Conservation (phyloP, 1,140 invertebrate species). For the Vanessa atalanta region DNA sequence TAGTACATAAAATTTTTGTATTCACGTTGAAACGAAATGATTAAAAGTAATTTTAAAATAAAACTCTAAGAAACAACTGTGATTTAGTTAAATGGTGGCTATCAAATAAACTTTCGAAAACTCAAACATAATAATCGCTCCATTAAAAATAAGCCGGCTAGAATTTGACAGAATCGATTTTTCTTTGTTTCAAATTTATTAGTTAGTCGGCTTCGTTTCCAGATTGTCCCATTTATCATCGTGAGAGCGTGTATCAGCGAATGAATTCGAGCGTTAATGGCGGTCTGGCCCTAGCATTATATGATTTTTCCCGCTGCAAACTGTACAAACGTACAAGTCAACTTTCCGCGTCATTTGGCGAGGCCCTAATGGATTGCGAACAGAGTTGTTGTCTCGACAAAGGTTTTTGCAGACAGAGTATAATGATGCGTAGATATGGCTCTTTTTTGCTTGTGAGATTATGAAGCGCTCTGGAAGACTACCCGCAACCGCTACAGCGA, state of each 20-base stretch:
- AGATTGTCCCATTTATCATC: slow-evolving; percentile 57
- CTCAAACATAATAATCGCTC: not conserved
- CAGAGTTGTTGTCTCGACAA: slow-evolving; percentile 67
- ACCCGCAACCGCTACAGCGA: slow-evolving; percentile 30
- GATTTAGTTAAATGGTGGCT: not conserved
- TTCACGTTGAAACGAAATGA: too few relatives aligned
- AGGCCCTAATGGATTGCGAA: slow-evolving; percentile 72
- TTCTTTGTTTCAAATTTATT: slow-evolving; percentile 47
- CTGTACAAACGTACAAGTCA: slow-evolving; percentile 59
- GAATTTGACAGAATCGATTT: slow-evolving; percentile 16
- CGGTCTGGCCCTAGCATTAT: slow-evolving; percentile 44
- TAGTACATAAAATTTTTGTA: not conserved
- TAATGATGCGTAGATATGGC: slow-evolving; percentile 64
- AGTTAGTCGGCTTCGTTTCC: slow-evolving; percentile 47
- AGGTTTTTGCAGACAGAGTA: slow-evolving; percentile 62
- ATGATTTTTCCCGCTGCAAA: slow-evolving; percentile 52
- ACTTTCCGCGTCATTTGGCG: slow-evolving; percentile 75
- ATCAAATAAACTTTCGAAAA: slow-evolving; percentile 4
- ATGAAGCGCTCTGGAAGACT: slow-evolving; percentile 43
- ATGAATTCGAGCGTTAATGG: slow-evolving; percentile 52
- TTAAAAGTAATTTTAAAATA: not conserved
- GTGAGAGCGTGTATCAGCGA: slow-evolving; percentile 46
- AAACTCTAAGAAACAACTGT: not conserved
- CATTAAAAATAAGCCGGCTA: slow-evolving; percentile 8
- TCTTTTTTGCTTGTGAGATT: slow-evolving; percentile 55